A percentile compares a stretch with the other conserved stretches of the same genome.
Evolutionary conservation across 2,797 vertebrate species (phyloP).

Genomic region (Tadarida brasiliensis): DNA sequence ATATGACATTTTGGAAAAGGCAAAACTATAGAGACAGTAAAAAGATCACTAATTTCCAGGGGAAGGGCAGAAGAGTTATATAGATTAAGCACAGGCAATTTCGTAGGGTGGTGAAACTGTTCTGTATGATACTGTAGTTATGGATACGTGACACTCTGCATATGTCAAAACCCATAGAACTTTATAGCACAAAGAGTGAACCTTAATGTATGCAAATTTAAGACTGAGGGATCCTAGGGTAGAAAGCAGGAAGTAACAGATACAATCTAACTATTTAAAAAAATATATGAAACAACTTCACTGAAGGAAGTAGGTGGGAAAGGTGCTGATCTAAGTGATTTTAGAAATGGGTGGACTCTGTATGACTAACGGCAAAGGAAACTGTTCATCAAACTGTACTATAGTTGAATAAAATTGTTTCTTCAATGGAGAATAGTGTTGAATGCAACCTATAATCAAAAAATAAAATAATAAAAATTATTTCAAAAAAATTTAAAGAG

Average conservation of each 20-base stretch:
- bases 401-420: not conserved
- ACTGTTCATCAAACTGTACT: not conserved
- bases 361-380: constrained; percentile 1
- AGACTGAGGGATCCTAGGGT: not conserved
- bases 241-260: not conserved
- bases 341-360: not conserved
- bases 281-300: not conserved
- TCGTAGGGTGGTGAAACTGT: constrained; percentile 25
- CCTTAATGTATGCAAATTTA: constrained; percentile 12
- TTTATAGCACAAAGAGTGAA: not conserved
- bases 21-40: not conserved
- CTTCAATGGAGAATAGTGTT: not conserved
- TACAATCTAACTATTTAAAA: not conserved
- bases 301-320: not conserved
- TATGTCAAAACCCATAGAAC: constrained; percentile 25
- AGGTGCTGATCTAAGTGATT: not conserved
- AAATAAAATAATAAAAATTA: not conserved
- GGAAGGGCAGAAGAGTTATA: not conserved
- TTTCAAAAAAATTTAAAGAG: not conserved
- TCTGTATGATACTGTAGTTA: not conserved
- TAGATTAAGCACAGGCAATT: constrained; percentile 3
- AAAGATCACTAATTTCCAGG: constrained; percentile 25
- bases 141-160: not conserved
- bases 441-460: not conserved
- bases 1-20: constrained; percentile 15